phyloP scores from a whole-genome alignment of 1,140 invertebrate genomes.

The Hetaerina americana region DNA sequence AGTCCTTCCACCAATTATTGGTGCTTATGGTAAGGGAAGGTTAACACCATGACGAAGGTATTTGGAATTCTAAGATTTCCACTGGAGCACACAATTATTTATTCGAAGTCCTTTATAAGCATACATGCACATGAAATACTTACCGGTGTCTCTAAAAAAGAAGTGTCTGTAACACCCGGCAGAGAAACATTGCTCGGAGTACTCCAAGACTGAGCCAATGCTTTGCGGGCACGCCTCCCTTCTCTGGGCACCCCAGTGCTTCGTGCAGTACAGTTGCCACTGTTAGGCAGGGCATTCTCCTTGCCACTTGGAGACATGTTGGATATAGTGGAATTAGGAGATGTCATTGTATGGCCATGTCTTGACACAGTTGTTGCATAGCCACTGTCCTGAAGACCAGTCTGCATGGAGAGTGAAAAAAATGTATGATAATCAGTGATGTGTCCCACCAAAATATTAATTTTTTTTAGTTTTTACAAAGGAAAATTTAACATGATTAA shows the following conservation, averaged over 20 bases:
- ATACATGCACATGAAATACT: too few species aligned
- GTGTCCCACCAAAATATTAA: conserved; percentile 14
- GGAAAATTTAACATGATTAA: conserved; percentile 9
- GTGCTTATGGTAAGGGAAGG: too few species aligned
- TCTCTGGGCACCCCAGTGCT: background rate
- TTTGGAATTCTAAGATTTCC: too few species aligned
- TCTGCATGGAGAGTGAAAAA: conserved; percentile 14
- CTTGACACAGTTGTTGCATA: conserved; percentile 39
- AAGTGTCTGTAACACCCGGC: conserved; percentile 22
- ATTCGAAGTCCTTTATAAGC: too few species aligned
- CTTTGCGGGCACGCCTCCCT: background rate
- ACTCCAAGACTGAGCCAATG: conserved; percentile 9
- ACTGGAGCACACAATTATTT: too few species aligned
- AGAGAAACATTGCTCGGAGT: conserved; percentile 25
- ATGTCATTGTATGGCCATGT: conserved; percentile 14
- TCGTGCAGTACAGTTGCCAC: background rate
- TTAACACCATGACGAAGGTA: too few species aligned
- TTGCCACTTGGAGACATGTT: conserved; percentile 33
- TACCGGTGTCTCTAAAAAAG: conserved; percentile 34
- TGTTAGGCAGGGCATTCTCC: conserved; percentile 47
- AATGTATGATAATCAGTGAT: too few species aligned
- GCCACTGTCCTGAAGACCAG: conserved; percentile 40
- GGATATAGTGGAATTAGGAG: conserved; percentile 4
- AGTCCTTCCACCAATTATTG: too few species aligned
- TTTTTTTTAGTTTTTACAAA: conserved; percentile 22